These are phyloP conservation scores for Loris lydekkerianus DNA, from an alignment of 2,797 vertebrate genomes.

Conservation along the genomic window DNA sequence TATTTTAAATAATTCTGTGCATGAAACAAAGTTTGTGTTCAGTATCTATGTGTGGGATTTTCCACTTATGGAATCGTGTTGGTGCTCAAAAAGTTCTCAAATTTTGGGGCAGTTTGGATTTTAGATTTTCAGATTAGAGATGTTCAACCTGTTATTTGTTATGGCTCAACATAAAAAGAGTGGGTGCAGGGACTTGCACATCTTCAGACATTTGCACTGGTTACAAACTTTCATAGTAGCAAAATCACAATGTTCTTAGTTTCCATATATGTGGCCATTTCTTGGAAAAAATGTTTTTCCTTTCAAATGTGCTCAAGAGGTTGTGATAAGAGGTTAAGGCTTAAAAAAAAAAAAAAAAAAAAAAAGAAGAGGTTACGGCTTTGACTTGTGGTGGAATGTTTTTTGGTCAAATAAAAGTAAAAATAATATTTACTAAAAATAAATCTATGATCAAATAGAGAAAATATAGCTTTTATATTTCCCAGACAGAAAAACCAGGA, in stretches of 20 bases:
- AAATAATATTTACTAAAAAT: neutral
- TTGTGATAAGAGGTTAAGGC: neutral
- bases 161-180: neutral
- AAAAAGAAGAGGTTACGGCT: neutral
- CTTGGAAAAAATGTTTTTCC: neutral
- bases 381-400: neutral
- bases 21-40: neutral
- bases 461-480: constrained; percentile 4
- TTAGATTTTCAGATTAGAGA: neutral
- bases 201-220: neutral
- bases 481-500: constrained; percentile 29
- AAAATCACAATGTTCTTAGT: neutral
- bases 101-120: neutral
- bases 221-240: neutral
- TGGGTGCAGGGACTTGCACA: neutral
- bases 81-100: neutral
- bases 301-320: neutral
- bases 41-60: neutral
- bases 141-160: neutral
- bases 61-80: neutral
- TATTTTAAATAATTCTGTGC: neutral
- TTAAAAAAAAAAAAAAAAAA: neutral
- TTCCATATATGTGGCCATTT: neutral
- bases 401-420: neutral
- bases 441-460: neutral